These are phyloP conservation scores for Carcharodon carcharias DNA, from an alignment of 2,797 vertebrate genomes.

Conservation along the genomic window DNA sequence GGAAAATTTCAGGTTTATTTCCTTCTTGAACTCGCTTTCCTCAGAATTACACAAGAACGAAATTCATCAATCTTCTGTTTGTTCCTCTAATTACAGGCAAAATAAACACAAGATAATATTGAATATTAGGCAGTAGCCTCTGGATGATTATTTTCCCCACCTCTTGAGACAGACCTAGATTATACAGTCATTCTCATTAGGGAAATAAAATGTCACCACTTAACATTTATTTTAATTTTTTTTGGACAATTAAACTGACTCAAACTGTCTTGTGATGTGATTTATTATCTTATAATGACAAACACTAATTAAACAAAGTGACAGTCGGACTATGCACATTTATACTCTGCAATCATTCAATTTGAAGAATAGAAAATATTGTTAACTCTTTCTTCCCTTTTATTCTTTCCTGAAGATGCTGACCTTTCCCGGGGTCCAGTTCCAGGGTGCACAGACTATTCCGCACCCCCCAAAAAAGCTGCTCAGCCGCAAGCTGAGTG, in stretches of 20 bases:
- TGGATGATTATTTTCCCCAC: conserved; percentile 8
- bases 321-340: background rate
- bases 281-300: conserved; percentile 34
- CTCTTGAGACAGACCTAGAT: conserved; percentile 1
- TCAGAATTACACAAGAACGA: background rate
- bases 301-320: conserved; percentile 32
- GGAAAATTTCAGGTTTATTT: background rate
- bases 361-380: background rate
- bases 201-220: conserved; percentile 32
- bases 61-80: background rate
- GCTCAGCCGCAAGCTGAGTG: background rate
- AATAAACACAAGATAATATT: conserved; percentile 29
- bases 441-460: background rate
- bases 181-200: conserved; percentile 26
- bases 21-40: background rate
- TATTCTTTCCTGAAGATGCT: background rate
- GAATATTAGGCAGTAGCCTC: background rate
- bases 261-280: background rate
- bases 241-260: conserved; percentile 27
- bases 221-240: conserved; percentile 35
- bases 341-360: background rate
- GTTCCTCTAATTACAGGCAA: background rate
- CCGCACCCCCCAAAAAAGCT: no score
- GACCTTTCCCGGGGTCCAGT: background rate
- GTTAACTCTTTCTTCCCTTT: background rate